These are phyloP conservation scores for Crypturellus tataupa DNA, from an alignment of 2,797 vertebrate genomes.

Conservation along the genomic window DNA sequence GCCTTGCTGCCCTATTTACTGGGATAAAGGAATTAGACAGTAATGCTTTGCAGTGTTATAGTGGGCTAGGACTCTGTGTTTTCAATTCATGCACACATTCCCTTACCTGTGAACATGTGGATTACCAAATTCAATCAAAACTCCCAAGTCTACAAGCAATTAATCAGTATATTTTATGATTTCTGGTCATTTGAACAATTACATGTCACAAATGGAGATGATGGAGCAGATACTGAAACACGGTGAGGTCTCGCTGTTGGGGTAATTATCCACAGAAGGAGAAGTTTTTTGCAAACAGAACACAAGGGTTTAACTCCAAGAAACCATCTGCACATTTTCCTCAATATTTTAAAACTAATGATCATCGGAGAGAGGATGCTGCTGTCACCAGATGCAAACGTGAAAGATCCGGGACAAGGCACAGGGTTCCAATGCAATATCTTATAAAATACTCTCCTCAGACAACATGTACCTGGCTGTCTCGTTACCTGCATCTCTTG, in stretches of 20 bases:
- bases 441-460: not conserved
- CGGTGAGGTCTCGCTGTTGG: rapidly evolving
- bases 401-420: not conserved
- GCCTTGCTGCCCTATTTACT: not conserved
- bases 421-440: rapidly evolving
- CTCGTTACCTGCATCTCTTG: not conserved
- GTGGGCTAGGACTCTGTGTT: not conserved
- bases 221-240: rapidly evolving
- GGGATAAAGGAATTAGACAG: not conserved
- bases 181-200: not conserved
- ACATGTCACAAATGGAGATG: not conserved
- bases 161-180: not conserved
- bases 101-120: rapidly evolving
- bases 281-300: not conserved
- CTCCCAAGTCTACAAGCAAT: not conserved
- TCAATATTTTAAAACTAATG: not conserved
- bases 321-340: not conserved
- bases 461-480: not conserved
- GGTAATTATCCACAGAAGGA: no score
- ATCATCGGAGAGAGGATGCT: not conserved
- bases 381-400: rapidly evolving
- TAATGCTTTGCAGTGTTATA: not conserved
- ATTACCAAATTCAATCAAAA: rapidly evolving
- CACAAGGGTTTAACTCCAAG: no score
- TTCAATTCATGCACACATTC: rapidly evolving